These are phyloP conservation scores for Whitmania pigra DNA, from an alignment of 1,140 invertebrate genomes.

Conservation along the genomic window DNA sequence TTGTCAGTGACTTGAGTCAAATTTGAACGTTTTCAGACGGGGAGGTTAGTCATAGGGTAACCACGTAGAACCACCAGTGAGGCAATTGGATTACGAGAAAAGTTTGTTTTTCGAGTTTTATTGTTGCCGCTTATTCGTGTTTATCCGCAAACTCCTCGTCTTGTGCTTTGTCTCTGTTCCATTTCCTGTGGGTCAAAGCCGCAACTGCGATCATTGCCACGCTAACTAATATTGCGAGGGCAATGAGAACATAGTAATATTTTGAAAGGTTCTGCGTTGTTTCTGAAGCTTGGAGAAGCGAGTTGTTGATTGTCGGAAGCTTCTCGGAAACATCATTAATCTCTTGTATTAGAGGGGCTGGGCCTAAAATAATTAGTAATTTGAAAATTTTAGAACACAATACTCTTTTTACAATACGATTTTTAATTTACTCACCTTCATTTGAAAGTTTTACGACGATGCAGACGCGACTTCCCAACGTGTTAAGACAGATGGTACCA, in stretches of 20 bases:
- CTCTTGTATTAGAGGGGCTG: not conserved
- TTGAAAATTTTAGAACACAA: not conserved
- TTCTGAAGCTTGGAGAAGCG: not conserved
- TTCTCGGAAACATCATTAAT: slow-evolving; percentile 5
- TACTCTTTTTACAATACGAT: too few relatives aligned
- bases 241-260: slow-evolving; percentile 12
- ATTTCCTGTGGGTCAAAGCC: not conserved
- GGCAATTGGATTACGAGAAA: too few relatives aligned
- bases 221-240: not conserved
- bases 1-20: too few relatives aligned
- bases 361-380: too few relatives aligned
- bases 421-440: not conserved
- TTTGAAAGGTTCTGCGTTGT: not conserved
- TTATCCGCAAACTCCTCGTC: not conserved
- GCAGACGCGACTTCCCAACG: slow-evolving; percentile 10
- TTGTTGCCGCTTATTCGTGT: not conserved
- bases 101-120: too few relatives aligned
- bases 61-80: too few relatives aligned
- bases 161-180: not conserved
- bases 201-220: not conserved
- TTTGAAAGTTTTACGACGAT: not conserved
- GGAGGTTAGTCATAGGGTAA: too few relatives aligned
- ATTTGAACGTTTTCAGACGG: too few relatives aligned
- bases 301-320: not conserved
- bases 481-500: not conserved